Evolutionary conservation across 92 coral and sea anemone species (phyloP).

Genomic region (Actinernus sp.): DNA sequence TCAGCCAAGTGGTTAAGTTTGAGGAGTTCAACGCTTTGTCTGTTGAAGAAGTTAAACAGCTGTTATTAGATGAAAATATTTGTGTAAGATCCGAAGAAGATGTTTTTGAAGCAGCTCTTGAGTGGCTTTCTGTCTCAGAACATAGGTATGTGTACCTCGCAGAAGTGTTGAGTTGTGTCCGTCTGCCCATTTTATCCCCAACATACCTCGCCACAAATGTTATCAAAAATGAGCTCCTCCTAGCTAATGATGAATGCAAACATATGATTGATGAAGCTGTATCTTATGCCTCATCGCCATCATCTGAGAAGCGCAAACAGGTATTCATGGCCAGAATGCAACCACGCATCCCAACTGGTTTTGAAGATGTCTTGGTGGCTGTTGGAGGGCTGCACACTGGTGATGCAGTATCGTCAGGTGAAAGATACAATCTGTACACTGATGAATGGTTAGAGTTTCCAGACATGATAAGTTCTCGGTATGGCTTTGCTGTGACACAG

Average conservation of each 20-base stretch:
- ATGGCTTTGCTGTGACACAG: conserved; percentile 88
- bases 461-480: conserved; percentile 77
- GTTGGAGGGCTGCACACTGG: conserved; percentile 90
- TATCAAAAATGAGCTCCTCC: conserved; percentile 58
- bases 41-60: conserved; percentile 71
- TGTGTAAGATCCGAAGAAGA: conserved; percentile 94
- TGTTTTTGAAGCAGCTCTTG: conserved; percentile 87
- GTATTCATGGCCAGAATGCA: conserved; percentile 65
- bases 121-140: conserved; percentile 68
- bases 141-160: conserved; percentile 48
- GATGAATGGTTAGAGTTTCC: conserved; percentile 84
- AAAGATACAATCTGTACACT: conserved; percentile 88
- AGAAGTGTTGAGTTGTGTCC: conserved; percentile 82
- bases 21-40: conserved; percentile 84
- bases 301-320: conserved; percentile 89
- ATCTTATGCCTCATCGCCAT: conserved; percentile 86
- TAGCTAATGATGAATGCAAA: conserved; percentile 71
- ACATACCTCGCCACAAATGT: conserved; percentile 69
- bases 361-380: conserved; percentile 85
- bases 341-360: conserved; percentile 91
- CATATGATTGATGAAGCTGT: conserved; percentile 85
- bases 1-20: conserved; percentile 69
- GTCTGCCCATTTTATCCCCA: conserved; percentile 86
- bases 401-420: conserved; percentile 79
- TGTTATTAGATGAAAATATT: conserved; percentile 81